Evolutionary conservation across 2,113 vertebrate species (phyloP).

Genomic region (Ia io): DNA sequence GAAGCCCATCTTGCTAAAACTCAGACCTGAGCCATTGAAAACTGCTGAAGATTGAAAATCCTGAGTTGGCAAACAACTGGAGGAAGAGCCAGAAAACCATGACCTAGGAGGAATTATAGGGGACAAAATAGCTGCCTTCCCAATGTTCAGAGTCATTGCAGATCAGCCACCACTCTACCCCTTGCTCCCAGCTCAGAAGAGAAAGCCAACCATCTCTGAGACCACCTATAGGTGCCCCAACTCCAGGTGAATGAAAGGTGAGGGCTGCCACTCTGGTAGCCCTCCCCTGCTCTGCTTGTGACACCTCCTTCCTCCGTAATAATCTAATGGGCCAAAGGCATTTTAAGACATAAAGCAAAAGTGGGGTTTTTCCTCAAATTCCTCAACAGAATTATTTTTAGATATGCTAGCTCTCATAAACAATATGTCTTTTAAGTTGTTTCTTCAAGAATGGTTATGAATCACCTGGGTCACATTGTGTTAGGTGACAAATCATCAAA

Average conservation of each 20-base stretch:
- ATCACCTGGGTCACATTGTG: not conserved
- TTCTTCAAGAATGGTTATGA: not conserved
- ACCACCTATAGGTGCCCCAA: not conserved
- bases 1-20: not conserved
- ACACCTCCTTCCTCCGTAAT: not conserved
- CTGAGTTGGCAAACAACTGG: not conserved
- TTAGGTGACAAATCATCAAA: not conserved
- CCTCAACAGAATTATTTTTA: not conserved
- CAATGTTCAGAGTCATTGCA: accelerated
- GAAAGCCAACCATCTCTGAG: not conserved
- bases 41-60: not conserved
- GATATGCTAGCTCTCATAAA: not conserved
- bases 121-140: accelerated
- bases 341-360: not conserved
- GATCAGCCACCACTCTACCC: not conserved
- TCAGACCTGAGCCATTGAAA: not conserved
- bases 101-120: not conserved
- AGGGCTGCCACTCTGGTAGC: not conserved
- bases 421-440: not conserved
- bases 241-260: not conserved
- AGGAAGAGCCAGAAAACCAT: not conserved
- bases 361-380: not conserved
- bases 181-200: not conserved
- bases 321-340: not conserved
- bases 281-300: not conserved